These are phyloP conservation scores for Hassar affinis DNA, from an alignment of 2,113 vertebrate species.

Conservation along the genomic window DNA sequence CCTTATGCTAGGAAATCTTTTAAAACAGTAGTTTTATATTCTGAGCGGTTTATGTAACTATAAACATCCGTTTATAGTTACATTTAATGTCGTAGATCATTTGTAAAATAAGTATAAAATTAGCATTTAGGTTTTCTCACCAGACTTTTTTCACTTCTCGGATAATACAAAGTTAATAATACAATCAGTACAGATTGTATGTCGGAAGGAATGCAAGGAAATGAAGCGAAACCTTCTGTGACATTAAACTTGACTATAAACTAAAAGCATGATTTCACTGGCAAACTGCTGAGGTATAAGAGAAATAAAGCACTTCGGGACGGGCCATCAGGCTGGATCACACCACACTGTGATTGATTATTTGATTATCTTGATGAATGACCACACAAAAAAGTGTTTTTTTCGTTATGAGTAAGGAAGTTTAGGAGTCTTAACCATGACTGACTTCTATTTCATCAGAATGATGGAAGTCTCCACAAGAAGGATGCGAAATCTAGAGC, in stretches of 20 bases:
- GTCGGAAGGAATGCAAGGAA: neutral
- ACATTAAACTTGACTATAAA: neutral
- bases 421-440: neutral
- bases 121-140: neutral
- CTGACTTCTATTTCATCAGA: conserved; percentile 35
- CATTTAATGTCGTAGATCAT: neutral
- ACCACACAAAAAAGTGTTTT: neutral
- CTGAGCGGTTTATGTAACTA: no score
- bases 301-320: neutral
- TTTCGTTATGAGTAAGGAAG: neutral
- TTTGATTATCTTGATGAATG: neutral
- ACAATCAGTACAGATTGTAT: neutral
- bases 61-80: no score
- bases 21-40: no score
- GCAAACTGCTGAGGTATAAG: neutral
- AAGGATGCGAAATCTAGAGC: conserved; percentile 66
- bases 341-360: neutral
- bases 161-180: neutral
- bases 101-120: neutral
- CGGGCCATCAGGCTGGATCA: neutral
- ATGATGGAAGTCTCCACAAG: conserved; percentile 69
- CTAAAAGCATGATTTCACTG: neutral
- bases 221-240: neutral
- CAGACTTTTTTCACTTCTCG: neutral
- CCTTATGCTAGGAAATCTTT: no score